Base-by-base conservation (phyloP, 2,797 vertebrate species). In the Acrocephalus scirpaceus region DNA sequence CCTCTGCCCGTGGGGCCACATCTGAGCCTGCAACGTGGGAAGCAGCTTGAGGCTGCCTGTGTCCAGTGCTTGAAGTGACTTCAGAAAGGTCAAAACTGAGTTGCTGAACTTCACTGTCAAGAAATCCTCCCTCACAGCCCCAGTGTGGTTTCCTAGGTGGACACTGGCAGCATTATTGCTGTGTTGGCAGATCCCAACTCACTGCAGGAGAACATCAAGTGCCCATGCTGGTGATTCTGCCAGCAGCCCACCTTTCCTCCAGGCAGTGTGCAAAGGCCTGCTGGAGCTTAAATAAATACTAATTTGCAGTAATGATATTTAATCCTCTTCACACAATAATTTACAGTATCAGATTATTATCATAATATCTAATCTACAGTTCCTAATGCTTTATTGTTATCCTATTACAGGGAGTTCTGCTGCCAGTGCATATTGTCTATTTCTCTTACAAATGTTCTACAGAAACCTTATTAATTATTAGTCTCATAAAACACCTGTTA, bases 391-490 rank as follows among this genome's bases (percentile, higher is more conserved):
- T 96, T 96, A 96, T 95, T 97, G 95, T 97, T 97, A 95, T 92
- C 93, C 82, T 92, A 95, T 96, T 97, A 96, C 75, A 91, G 92
- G 80, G 88, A 94, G 88, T 85, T 95, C 88, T 95, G 91, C 86
- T 96, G 94, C 94, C 90, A 91, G 57, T 90, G 91, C 93, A 88
- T 94, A 95, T 96, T 96, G 95, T 96, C 95, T 94, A 72, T 93
- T 97, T 95, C 96, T 94, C 92, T 96, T 96, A 95, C 96, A 95
- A 97, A 96, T 96, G 96, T 96, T 97, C 95, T 94, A 86, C 92
- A 95, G 90, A 94, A 97, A 96, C 69, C 96, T 95, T 96, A 96
- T 97, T 97, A 97, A 97, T 97, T 96, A 97, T 97, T 97, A 95
- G 93, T 95, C 94, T 96, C 91, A 93, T 97, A 95, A 97, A 96